These are phyloP conservation scores for Hoplostethus mediterraneus DNA, from an alignment of 2,797 vertebrate species.

Conservation along the genomic window DNA sequence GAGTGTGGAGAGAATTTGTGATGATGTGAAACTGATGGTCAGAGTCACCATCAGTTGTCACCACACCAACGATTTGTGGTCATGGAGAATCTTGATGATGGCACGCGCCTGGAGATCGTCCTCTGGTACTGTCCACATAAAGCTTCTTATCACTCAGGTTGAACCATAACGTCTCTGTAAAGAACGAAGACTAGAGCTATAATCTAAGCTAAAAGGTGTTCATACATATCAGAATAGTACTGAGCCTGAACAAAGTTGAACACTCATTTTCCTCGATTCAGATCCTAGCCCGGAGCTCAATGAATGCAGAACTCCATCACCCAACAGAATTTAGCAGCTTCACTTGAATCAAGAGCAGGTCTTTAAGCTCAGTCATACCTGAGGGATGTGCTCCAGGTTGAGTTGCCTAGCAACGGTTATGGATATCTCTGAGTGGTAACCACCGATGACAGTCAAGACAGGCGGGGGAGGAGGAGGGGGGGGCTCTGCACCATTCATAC, in stretches of 20 bases:
- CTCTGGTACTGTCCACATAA: slow-evolving; percentile 52
- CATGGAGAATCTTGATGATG: slow-evolving; percentile 23
- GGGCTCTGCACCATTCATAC: background rate
- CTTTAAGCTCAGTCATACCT: slow-evolving; percentile 84
- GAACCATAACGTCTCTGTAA: slow-evolving; percentile 50
- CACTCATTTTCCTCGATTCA: background rate
- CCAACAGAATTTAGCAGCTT: slow-evolving; percentile 3
- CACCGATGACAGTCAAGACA: slow-evolving; percentile 84
- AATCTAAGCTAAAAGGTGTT: too few species aligned
- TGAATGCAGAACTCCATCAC: background rate
- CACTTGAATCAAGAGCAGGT: background rate
- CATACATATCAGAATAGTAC: background rate
- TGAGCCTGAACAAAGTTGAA: background rate
- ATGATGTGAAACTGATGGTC: slow-evolving; percentile 63
- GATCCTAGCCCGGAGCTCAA: background rate
- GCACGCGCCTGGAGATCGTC: slow-evolving; percentile 41
- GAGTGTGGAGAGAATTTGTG: background rate
- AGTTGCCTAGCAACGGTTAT: slow-evolving; percentile 87
- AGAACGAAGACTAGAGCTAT: background rate
- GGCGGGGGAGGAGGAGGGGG: slow-evolving; percentile 68
- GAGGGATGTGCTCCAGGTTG: slow-evolving; percentile 87
- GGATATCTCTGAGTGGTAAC: slow-evolving; percentile 86
- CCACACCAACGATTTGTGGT: slow-evolving; percentile 80
- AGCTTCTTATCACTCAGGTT: slow-evolving; percentile 56
- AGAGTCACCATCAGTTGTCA: slow-evolving; percentile 88